Percentiles rank a stretch among this genome's conserved stretches.
Conservation (phyloP, 2,888 invertebrate species). For the Drosophila infuscata region DNA sequence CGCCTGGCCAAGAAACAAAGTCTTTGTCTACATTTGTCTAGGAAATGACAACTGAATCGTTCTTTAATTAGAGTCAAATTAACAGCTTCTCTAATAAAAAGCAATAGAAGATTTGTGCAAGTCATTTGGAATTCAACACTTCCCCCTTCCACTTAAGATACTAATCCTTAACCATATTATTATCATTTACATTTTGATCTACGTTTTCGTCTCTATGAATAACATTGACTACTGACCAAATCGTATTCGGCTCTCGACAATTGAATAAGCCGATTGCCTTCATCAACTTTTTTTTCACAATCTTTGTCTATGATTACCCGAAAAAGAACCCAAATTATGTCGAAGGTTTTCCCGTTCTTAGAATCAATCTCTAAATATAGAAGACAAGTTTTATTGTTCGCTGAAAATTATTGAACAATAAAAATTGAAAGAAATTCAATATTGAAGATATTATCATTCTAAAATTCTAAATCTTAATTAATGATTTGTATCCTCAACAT, state of each 20-base stretch:
- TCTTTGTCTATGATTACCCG: not conserved
- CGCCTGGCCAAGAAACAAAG: constrained; percentile 13
- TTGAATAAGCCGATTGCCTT: constrained; percentile 38
- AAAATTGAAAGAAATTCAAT: not conserved
- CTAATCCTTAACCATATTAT: constrained; percentile 57
- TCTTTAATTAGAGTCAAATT: constrained; percentile 73
- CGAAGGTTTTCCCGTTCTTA: constrained; percentile 3
- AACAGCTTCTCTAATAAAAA: constrained; percentile 70
- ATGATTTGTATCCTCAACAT: not conserved
- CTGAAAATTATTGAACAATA: not conserved
- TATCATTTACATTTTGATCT: constrained; percentile 40
- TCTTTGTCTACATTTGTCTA: constrained; percentile 51
- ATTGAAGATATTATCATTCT: not conserved
- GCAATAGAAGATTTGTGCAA: constrained; percentile 43
- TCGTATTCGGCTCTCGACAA: constrained; percentile 14
- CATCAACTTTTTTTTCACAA: not conserved
- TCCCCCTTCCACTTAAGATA: constrained; percentile 40
- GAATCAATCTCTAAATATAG: not conserved
- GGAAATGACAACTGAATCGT: constrained; percentile 66
- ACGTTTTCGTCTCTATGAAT: constrained; percentile 22
- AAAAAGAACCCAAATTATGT: constrained; percentile 2
- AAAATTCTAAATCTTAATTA: not conserved
- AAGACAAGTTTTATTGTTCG: not conserved
- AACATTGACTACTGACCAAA: constrained; percentile 12
- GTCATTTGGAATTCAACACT: constrained; percentile 49